Percentiles rank a stretch among this genome's conserved stretches.
phyloP scores from a whole-genome alignment of 2,113 vertebrate genomes.

The Dipodomys stephensi region DNA sequence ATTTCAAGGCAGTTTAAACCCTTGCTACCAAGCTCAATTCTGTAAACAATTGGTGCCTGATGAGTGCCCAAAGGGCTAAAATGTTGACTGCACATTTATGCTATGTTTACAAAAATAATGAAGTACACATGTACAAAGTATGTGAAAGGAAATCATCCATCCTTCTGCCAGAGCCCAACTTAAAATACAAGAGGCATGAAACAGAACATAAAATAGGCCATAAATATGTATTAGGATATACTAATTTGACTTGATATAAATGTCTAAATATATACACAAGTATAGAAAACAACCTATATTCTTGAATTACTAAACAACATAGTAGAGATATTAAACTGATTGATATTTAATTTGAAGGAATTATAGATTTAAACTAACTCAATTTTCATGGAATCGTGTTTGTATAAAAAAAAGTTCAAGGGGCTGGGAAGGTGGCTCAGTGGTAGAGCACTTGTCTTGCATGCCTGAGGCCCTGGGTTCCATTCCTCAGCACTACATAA shows the following conservation, averaged over 20 bases:
- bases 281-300: neutral
- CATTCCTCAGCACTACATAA: no score
- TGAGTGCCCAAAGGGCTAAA: constrained; percentile 62
- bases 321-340: neutral
- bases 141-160: neutral
- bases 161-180: constrained; percentile 1
- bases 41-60: constrained; percentile 63
- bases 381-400: neutral
- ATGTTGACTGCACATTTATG: constrained; percentile 50
- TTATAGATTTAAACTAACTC: neutral
- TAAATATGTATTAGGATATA: neutral
- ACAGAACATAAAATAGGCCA: constrained; percentile 7
- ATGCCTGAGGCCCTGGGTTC: no score
- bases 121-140: constrained; percentile 4
- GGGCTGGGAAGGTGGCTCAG: no score
- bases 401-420: neutral
- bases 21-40: constrained; percentile 57
- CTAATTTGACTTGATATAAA: constrained; percentile 20
- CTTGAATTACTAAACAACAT: neutral
- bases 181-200: constrained; percentile 38
- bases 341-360: constrained; percentile 20
- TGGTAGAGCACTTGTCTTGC: no score
- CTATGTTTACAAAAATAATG: constrained; percentile 64
- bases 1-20: constrained; percentile 70
- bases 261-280: neutral